Evolutionary conservation across 2,113 vertebrate species (phyloP).

Genomic region (Balaenoptera acutorostrata): DNA sequence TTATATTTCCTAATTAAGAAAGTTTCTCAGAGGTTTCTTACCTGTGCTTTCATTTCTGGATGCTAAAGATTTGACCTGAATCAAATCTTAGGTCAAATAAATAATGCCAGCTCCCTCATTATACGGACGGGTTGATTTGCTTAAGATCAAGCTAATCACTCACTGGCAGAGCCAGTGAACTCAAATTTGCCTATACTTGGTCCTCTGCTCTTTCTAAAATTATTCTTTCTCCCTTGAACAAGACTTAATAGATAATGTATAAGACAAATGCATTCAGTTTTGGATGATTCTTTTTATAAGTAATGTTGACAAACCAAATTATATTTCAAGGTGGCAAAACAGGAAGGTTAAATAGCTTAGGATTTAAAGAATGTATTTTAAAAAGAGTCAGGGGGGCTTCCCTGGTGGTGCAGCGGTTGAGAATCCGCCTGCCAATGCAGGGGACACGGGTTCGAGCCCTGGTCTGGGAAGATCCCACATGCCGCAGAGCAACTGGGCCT

Average conservation of each 20-base stretch:
- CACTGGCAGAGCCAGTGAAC: neutral
- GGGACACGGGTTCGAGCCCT: too few relatives aligned
- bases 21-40: slow-evolving; percentile 16
- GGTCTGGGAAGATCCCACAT: too few relatives aligned
- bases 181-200: neutral
- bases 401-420: too few relatives aligned
- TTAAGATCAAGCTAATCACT: neutral
- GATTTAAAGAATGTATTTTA: neutral
- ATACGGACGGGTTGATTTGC: neutral
- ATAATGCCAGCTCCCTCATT: neutral
- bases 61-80: slow-evolving; percentile 7
- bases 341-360: neutral
- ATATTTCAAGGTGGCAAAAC: neutral
- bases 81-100: neutral
- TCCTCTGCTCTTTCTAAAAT: neutral
- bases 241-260: neutral
- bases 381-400: neutral
- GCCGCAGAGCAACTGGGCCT: too few relatives aligned
- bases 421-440: too few relatives aligned
- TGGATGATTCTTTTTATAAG: neutral
- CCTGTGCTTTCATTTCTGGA: neutral
- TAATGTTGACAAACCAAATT: neutral
- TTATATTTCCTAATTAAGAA: slow-evolving; percentile 5
- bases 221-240: neutral
- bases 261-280: neutral